Evolutionary conservation across 2,113 vertebrate genomes (phyloP).

Genomic region (Cryptotis parvus): DNA sequence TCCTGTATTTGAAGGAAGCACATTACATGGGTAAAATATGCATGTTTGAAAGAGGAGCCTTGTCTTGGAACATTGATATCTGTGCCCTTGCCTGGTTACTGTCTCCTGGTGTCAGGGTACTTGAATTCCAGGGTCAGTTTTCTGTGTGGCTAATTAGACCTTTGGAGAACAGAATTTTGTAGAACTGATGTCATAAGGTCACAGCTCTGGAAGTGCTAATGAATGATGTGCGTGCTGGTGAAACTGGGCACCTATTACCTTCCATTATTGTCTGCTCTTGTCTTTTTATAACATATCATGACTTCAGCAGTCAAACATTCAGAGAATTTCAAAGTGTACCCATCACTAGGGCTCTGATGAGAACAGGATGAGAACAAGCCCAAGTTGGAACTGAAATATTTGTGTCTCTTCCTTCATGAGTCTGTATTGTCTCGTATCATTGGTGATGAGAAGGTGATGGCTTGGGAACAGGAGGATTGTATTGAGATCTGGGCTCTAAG

Average conservation of each 20-base stretch:
- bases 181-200: conserved; percentile 25
- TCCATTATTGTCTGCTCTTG: not conserved
- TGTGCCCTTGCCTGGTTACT: conserved; percentile 6
- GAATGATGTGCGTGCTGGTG: not conserved
- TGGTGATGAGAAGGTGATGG: not conserved
- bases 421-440: not conserved
- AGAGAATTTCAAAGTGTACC: not conserved
- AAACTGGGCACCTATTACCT: conserved; percentile 36
- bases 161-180: conserved; percentile 37
- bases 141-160: conserved; percentile 1
- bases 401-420: not conserved
- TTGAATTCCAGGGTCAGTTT: not conserved
- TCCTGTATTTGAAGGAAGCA: not conserved
- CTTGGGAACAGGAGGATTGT: not conserved
- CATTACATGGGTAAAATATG: not conserved
- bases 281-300: not conserved
- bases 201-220: conserved; percentile 7
- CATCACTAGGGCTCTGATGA: not conserved
- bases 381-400: not conserved
- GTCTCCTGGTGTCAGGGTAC: not conserved
- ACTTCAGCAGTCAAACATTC: not conserved
- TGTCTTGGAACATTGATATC: not conserved
- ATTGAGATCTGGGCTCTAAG: not conserved
- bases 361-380: not conserved
- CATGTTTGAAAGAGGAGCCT: not conserved